phyloP scores from a whole-genome alignment of 2,888 invertebrate genomes.

The Andricus quercusramuli region DNA sequence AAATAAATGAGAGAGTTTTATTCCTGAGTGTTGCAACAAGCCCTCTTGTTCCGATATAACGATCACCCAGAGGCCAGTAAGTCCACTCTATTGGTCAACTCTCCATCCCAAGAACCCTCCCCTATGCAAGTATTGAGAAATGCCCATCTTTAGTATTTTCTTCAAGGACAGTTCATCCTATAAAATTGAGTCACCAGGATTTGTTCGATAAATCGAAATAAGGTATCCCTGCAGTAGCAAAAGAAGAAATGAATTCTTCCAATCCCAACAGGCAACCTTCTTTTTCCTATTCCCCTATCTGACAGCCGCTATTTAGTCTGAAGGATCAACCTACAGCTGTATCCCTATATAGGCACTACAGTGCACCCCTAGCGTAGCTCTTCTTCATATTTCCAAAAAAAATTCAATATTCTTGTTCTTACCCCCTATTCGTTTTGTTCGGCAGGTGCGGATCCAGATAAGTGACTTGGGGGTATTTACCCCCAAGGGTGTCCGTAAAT shows the following conservation, averaged over 20 bases:
- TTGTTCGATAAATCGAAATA: constrained; percentile 58
- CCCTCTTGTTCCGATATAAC: background rate
- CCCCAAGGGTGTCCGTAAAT: too few species aligned
- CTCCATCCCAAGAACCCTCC: background rate
- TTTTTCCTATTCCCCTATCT: constrained; percentile 42
- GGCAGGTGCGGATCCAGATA: too few species aligned
- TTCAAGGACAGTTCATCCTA: constrained; percentile 24
- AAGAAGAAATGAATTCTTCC: constrained; percentile 58
- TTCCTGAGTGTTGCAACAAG: background rate
- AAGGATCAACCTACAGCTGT: background rate
- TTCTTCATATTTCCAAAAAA: too few species aligned
- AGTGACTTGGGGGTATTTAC: too few species aligned
- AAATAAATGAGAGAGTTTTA: background rate
- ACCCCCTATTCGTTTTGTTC: too few species aligned
- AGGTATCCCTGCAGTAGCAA: constrained; percentile 48
- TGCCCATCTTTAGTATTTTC: constrained; percentile 17
- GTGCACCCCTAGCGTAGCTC: background rate
- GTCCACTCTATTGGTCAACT: constrained; percentile 4
- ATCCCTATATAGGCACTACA: background rate
- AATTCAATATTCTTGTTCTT: too few species aligned
- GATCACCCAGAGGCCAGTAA: background rate
- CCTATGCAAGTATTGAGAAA: constrained; percentile 3
- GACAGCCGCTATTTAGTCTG: constrained; percentile 20
- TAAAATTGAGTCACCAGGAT: constrained; percentile 32
- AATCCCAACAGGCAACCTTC: constrained; percentile 56